Evolutionary conservation across 30 jellyfish, hydroid and myxozoan species (phyloP), one percentile per base, ranked within the genome.

Genomic region (Aurelia sp.): DNA sequence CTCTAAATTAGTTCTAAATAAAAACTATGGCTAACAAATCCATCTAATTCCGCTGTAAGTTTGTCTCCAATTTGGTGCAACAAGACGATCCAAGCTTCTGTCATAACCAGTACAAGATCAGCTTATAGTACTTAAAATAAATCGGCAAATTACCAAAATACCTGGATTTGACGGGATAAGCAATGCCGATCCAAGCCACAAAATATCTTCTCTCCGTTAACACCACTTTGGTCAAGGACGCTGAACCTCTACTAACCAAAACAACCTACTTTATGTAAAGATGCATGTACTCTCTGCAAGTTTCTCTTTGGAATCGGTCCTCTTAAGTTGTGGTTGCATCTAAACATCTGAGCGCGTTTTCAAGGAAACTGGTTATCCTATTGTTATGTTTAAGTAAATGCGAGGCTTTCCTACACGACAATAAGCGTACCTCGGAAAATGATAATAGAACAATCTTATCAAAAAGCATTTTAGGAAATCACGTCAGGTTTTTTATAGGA

Each of bases 401-500:
- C 71, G 17, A 18, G n/a, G 89, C 89, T 64, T 58, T 48, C 89
- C 89, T 31, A n/a, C 63, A 44, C 66, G 68, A 72, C 93, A 84
- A 72, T 61, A 72, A 67, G 35, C 57, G 82, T 50, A 55, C 66
- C 83, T 68, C 86, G 84, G 84, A 81, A 81, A 66, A 67, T 81
- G 76, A 48, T 55, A 27, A 65, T 50, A 21, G 64, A 55, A 55
- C 60, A 52, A 82, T 55, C 92, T 12, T 63, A 69, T 82, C 81
- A 11, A 33, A 9, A 5, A 60, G 84, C 84, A 83, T 53, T 83
- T 48, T 5, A 84, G 93, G 93, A 84, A 84, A 84, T 84, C 93
- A 84, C 93, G 93, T 72, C 40, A 72, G 75, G 51, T 84, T 58
- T 66, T 31, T 24, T 70, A 72, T 72, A 84, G 93, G 93, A 84